phyloP scores from a whole-genome alignment of 2,113 vertebrate genomes.

The Chionis minor region DNA sequence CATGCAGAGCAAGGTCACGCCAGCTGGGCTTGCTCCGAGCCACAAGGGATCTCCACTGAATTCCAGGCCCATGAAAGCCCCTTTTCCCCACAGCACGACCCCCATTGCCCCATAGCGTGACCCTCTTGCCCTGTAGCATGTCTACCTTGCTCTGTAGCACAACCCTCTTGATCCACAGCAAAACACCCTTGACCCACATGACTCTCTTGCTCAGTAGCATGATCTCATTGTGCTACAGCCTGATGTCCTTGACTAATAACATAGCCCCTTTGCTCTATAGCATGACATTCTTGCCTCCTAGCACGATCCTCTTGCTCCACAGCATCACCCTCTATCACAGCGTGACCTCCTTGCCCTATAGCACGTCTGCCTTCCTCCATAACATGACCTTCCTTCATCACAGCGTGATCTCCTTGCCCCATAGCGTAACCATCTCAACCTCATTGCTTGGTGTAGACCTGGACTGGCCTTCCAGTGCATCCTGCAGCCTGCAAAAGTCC shows the following conservation, averaged over 20 bases:
- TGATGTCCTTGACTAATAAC: not conserved
- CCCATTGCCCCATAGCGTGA: not conserved
- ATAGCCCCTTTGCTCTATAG: not conserved
- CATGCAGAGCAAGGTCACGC: not conserved
- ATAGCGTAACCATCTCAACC: not conserved
- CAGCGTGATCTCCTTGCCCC: not conserved
- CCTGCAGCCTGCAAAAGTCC: not conserved
- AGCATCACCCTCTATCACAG: not conserved
- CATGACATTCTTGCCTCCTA: not conserved
- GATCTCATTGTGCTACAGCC: not conserved
- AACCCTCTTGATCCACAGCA: not conserved
- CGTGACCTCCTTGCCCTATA: not conserved
- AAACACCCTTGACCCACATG: not conserved
- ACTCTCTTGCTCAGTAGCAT: not conserved
- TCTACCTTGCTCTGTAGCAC: not conserved
- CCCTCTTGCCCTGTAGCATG: no score
- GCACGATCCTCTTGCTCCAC: not conserved
- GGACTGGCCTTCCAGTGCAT: not conserved
- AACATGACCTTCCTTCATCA: not conserved
- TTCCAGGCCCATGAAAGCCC: not conserved
- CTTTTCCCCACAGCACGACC: not conserved
- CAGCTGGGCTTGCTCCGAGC: rapidly evolving
- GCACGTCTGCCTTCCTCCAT: not conserved
- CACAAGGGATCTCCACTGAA: rapidly evolving
- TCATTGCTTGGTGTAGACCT: not conserved